Percentiles rank a stretch among this genome's conserved stretches.
phyloP scores from a whole-genome alignment of 2,113 vertebrate species.

The Paradoxurus hermaphroditus region DNA sequence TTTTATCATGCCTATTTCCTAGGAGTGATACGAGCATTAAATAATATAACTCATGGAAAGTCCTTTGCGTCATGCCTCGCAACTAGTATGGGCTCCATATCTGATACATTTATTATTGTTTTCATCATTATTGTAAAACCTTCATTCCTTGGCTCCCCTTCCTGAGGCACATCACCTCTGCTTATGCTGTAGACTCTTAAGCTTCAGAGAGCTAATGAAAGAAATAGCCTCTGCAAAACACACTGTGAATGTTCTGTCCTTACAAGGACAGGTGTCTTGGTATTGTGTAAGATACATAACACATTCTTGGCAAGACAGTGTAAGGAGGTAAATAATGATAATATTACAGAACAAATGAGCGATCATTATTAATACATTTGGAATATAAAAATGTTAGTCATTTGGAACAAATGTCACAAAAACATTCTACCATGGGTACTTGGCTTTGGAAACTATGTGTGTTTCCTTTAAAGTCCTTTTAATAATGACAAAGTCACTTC shows the following conservation, averaged over 20 bases:
- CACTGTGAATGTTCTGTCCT: background rate
- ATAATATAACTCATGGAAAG: background rate
- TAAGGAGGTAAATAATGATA: slow-evolving; percentile 38
- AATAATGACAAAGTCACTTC: slow-evolving; percentile 52
- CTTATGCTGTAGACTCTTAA: background rate
- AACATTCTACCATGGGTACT: slow-evolving; percentile 31
- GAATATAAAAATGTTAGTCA: slow-evolving; percentile 57
- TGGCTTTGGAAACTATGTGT: slow-evolving; percentile 58
- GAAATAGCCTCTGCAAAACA: background rate
- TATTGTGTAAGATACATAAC: background rate
- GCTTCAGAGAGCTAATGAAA: background rate
- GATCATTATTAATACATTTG: slow-evolving; percentile 64
- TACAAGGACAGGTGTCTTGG: background rate
- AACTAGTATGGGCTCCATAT: background rate
- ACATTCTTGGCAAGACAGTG: background rate
- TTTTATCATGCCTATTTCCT: background rate
- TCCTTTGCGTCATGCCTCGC: background rate
- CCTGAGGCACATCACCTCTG: background rate
- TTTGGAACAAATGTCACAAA: slow-evolving; percentile 62
- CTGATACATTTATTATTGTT: background rate
- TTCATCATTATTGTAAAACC: background rate
- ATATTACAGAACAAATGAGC: slow-evolving; percentile 50
- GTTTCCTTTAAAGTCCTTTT: slow-evolving; percentile 60
- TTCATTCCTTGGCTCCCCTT: background rate
- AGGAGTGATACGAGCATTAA: background rate